Evolutionary conservation across 1,140 invertebrate species (phyloP).

Genomic region (Helicoverpa armigera): DNA sequence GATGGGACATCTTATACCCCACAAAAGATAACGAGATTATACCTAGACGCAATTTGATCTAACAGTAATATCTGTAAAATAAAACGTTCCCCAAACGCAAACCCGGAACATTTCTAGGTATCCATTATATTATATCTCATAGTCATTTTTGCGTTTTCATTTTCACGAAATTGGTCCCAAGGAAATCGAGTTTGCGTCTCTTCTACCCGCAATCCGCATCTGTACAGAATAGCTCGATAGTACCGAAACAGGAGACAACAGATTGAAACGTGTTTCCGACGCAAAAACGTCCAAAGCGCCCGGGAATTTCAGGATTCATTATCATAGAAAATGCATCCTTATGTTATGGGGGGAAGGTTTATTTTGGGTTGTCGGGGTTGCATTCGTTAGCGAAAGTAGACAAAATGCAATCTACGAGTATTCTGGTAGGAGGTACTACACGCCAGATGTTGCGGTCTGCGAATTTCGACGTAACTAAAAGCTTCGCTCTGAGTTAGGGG

Average conservation of each 20-base stretch:
- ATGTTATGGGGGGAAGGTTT: conserved; percentile 40
- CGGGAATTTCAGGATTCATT: conserved; percentile 43
- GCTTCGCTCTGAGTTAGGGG: conserved; percentile 71
- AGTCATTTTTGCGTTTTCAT: conserved; percentile 74
- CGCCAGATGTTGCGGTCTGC: conserved; percentile 83
- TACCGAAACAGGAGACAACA: conserved; percentile 76
- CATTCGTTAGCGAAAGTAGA: conserved; percentile 63
- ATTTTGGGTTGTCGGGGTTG: conserved; percentile 38
- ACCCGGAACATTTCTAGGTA: conserved; percentile 34
- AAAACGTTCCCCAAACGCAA: conserved; percentile 35
- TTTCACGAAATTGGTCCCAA: conserved; percentile 65
- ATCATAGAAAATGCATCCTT: conserved; percentile 52
- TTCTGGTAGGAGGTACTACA: conserved; percentile 72
- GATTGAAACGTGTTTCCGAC: conserved; percentile 72
- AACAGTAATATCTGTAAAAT: conserved; percentile 36
- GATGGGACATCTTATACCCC: background rate
- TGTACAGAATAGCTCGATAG: conserved; percentile 78
- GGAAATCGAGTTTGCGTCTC: conserved; percentile 77
- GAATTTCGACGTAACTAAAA: conserved; percentile 82
- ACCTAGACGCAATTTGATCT: conserved; percentile 46
- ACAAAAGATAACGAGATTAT: conserved; percentile 31
- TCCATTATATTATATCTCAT: conserved; percentile 49
- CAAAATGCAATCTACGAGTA: conserved; percentile 76
- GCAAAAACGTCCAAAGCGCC: conserved; percentile 68
- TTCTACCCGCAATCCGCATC: conserved; percentile 75